A percentile compares a stretch with the other conserved stretches of the same genome.
phyloP scores from a whole-genome alignment of 2,113 vertebrate species.

The Dicrurus megarhynchus region DNA sequence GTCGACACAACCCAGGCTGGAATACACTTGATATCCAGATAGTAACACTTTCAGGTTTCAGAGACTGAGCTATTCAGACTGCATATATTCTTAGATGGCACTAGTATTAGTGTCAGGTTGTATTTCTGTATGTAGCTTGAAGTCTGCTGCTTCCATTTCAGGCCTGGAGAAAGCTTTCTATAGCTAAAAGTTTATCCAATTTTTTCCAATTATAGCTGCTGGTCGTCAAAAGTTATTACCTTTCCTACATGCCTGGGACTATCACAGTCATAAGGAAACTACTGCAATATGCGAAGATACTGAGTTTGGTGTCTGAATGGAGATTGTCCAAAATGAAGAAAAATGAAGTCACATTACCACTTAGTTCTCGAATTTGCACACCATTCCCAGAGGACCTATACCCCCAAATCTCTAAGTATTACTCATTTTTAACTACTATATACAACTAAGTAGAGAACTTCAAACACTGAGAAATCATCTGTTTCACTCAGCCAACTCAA shows the following conservation, averaged over 20 bases:
- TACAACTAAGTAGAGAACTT: background rate
- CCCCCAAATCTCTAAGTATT: background rate
- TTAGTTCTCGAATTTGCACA: background rate
- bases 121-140: background rate
- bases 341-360: background rate
- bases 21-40: background rate
- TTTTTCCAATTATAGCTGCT: background rate
- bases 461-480: background rate
- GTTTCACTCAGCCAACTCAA: background rate
- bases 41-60: background rate
- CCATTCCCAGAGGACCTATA: background rate
- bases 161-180: background rate
- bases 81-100: background rate
- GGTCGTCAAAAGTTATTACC: background rate
- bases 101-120: background rate
- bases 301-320: background rate
- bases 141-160: background rate
- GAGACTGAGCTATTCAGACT: background rate
- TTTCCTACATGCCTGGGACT: background rate
- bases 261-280: background rate
- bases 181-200: background rate
- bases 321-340: background rate
- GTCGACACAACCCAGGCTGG: background rate
- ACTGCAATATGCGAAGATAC: background rate
- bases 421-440: background rate